These are phyloP conservation scores for Chloroceryle aenea DNA, from an alignment of 2,113 vertebrate species.

Conservation along the genomic window DNA sequence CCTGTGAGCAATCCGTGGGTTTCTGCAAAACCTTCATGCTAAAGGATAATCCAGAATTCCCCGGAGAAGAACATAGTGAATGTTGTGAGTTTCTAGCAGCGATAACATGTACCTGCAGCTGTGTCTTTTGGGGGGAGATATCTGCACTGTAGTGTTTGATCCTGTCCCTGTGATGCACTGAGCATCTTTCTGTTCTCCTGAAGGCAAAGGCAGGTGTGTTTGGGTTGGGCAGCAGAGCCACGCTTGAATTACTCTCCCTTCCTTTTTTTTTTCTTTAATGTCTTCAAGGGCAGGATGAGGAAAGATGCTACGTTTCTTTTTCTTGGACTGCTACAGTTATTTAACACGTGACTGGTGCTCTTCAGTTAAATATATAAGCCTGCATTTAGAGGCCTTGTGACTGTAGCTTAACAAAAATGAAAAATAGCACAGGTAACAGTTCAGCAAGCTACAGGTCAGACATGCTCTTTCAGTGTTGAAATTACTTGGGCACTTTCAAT, in stretches of 20 bases:
- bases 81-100: slow-evolving; percentile 78
- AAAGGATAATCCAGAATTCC: slow-evolving; percentile 64
- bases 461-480: neutral
- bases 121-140: neutral
- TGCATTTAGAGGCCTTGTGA: neutral
- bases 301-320: neutral
- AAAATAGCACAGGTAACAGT: neutral
- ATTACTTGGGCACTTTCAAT: neutral
- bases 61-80: slow-evolving; percentile 70
- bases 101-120: neutral
- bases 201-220: neutral
- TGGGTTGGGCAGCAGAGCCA: neutral
- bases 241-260: neutral
- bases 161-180: neutral
- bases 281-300: neutral
- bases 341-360: neutral
- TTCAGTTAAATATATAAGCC: neutral
- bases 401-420: neutral
- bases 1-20: slow-evolving; percentile 3
- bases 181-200: neutral
- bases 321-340: neutral
- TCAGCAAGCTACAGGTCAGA: neutral
- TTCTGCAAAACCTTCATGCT: slow-evolving; percentile 69
- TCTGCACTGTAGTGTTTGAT: neutral
- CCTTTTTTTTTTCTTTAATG: neutral